Percentiles rank a stretch among this genome's conserved stretches.
phyloP scores from a whole-genome alignment of 2,888 invertebrate genomes.

The Acrobasis consociella region DNA sequence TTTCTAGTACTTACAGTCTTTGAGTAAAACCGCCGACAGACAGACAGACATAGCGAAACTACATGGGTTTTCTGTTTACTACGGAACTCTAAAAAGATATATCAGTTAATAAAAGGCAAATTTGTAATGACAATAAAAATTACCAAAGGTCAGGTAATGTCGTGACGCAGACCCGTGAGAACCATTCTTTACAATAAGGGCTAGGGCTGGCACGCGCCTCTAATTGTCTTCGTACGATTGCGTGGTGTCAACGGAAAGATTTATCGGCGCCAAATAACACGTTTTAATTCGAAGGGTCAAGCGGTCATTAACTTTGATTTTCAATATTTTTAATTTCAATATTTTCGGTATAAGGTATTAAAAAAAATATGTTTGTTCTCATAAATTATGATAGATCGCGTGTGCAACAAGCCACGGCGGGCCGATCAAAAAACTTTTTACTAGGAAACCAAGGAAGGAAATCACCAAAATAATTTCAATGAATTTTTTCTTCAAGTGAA shows the following conservation, averaged over 20 bases:
- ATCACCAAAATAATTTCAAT: too few relatives aligned
- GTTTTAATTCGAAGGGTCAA: constrained; percentile 48
- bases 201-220: constrained; percentile 62
- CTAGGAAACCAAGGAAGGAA: too few relatives aligned
- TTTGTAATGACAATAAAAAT: constrained; percentile 22
- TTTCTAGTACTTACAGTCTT: too few relatives aligned
- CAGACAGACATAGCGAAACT: too few relatives aligned
- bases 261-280: constrained; percentile 62
- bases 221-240: constrained; percentile 60
- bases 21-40: too few relatives aligned
- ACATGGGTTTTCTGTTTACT: too few relatives aligned
- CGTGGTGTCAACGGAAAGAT: constrained; percentile 38
- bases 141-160: constrained; percentile 45
- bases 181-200: constrained; percentile 48
- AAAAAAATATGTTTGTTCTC: too few relatives aligned
- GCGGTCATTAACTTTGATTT: constrained; percentile 30
- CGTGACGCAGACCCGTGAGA: constrained; percentile 45
- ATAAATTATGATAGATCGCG: too few relatives aligned
- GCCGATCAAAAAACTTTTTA: too few relatives aligned
- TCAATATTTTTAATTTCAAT: constrained; percentile 23
- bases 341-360: background rate
- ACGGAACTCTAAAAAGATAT: too few relatives aligned
- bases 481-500: too few relatives aligned
- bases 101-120: background rate
- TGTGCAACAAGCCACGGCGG: too few relatives aligned